Evolutionary conservation across 1,140 invertebrate species (phyloP), one percentile per base, ranked within the genome.

Genomic region (Apis cerana): DNA sequence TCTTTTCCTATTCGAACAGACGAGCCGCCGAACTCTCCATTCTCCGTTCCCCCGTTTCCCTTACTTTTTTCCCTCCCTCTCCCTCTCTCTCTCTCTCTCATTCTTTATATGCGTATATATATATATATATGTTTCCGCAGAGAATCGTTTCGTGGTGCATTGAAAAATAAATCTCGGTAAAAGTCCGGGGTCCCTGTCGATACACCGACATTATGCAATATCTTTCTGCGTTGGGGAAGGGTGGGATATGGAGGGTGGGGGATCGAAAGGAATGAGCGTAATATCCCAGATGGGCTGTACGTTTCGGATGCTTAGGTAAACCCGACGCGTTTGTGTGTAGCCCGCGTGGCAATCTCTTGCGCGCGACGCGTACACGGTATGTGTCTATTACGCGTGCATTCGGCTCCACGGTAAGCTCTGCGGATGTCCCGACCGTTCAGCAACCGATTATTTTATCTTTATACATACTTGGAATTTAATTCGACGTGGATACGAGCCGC

Each of bases 101-200:
- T 43, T 43, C 33, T 43, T 43, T 23, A 23, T 23, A 61, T 19
- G 11, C 15, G 12, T 48, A 21, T 5, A 21, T 68, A 69, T 11
- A 52, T 33, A 67, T 58, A 65, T 75, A 21, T 62, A 74, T 65
- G 68, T 80, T 77, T 64, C 76, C 69, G 74, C 52, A 70, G 88
- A 83, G 81, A 80, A 82, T 85, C 72, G 84, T 89, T 83, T 52
- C 69, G 54, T n/a, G 80, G 81, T 65, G 81, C 80, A 85, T 89
- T 88, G 88, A 88, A 91, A 90, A 88, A 91, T 91, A 91, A 91
- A 90, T 91, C 89, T 89, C 74, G 74, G 81, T 84, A 84, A 83
- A 83, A 80, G 87, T 85, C 85, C 71, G 21, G 65, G 64, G 48
- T 70, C 68, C 68, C 70, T 84, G 87, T 88, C 89, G 87, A 90